phyloP scores from a whole-genome alignment of 2,797 vertebrate species.

The Fundulus diaphanus region DNA sequence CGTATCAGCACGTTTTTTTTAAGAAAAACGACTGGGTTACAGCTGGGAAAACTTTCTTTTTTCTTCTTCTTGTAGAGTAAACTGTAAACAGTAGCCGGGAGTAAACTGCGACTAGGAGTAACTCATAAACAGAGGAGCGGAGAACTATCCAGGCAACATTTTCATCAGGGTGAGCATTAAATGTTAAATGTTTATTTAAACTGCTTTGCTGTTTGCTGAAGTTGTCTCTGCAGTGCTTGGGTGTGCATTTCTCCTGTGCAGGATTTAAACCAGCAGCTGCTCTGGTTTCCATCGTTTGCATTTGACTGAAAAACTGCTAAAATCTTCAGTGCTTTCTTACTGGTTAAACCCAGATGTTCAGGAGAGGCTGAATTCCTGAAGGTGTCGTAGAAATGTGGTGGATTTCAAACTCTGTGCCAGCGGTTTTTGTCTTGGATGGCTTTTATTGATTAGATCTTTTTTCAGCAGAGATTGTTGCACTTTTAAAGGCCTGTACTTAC shows the following conservation, averaged over 20 bases:
- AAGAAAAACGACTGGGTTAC: not conserved
- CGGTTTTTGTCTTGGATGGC: not conserved
- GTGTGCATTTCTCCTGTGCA: not conserved
- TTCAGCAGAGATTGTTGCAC: not conserved
- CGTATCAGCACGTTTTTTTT: not conserved
- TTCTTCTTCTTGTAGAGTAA: not conserved
- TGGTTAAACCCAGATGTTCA: no score
- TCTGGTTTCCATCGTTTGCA: not conserved
- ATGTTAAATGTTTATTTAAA: conserved; percentile 10
- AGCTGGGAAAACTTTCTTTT: not conserved
- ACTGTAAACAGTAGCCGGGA: not conserved
- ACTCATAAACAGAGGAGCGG: not conserved
- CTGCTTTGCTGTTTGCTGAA: not conserved
- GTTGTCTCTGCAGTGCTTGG: not conserved
- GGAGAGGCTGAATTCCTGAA: not conserved
- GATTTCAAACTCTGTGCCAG: not conserved
- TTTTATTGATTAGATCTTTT: not conserved
- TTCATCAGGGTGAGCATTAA: not conserved
- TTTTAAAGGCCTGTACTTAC: no score
- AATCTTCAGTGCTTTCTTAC: no score
- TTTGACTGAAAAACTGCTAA: not conserved
- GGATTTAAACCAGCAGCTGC: not conserved
- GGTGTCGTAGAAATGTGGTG: not conserved
- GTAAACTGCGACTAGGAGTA: not conserved
- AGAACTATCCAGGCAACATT: not conserved